A percentile compares a stretch with the other conserved stretches of the same genome.
Evolutionary conservation across 2,888 invertebrate genomes (phyloP).

Genomic region (Dendrolimus pini): DNA sequence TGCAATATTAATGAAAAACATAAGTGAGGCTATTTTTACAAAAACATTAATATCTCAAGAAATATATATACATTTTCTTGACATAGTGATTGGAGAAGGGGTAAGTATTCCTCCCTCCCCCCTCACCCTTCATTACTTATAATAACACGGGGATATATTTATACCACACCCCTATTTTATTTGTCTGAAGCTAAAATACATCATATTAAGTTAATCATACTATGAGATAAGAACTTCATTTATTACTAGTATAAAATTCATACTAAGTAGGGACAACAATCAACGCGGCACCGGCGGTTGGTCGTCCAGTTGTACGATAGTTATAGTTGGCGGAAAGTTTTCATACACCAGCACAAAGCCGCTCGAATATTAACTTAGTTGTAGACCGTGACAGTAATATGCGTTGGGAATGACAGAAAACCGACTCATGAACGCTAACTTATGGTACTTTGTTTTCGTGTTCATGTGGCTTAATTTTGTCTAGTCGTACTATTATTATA

Average conservation of each 20-base stretch:
- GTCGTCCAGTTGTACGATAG: background rate
- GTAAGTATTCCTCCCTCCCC: no score
- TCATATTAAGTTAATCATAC: background rate
- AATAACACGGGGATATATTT: no score
- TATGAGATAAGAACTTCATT: background rate
- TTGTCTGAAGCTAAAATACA: no score
- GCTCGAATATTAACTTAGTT: conserved; percentile 17
- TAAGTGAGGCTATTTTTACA: no score
- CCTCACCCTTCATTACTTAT: no score
- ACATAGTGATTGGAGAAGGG: no score
- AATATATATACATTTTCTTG: no score
- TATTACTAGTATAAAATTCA: background rate
- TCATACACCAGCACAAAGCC: conserved; percentile 10
- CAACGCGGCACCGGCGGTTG: background rate
- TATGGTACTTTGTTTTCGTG: background rate
- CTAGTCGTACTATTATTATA: no score
- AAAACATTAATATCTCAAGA: no score
- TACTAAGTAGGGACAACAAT: background rate
- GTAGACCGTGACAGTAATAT: conserved; percentile 15
- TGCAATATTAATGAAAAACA: no score
- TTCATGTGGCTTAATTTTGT: background rate
- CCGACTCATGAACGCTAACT: background rate
- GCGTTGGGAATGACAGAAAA: background rate
- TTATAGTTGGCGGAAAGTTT: conserved; percentile 1
- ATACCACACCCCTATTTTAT: no score